A percentile compares a stretch with the other conserved stretches of the same genome.
Evolutionary conservation across 2,797 vertebrate genomes (phyloP).

Genomic region (Lepilemur septentrionalis): DNA sequence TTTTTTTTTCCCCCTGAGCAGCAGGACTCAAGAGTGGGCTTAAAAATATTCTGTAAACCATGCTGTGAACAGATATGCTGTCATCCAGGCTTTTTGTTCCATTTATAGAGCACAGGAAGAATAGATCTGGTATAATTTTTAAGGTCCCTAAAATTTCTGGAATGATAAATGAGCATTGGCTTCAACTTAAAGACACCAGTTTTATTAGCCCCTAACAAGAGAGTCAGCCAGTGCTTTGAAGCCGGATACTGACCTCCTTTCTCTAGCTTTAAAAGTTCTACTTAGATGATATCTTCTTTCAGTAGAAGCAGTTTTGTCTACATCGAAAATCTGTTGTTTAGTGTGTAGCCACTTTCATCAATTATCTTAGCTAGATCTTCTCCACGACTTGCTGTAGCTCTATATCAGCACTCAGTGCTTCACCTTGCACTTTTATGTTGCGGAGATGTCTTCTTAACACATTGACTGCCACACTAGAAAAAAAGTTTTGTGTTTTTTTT

Average conservation of each 20-base stretch:
- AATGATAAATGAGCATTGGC: not conserved
- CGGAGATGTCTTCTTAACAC: not conserved
- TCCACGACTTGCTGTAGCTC: not conserved
- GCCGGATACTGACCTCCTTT: not conserved
- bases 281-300: not conserved
- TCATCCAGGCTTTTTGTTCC: not conserved
- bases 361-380: not conserved
- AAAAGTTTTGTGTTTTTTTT: no score
- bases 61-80: not conserved
- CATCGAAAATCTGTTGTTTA: not conserved
- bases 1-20: not conserved
- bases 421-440: not conserved
- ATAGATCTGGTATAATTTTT: not conserved
- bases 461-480: no score
- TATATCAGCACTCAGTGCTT: not conserved
- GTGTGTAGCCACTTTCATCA: not conserved
- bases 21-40: not conserved
- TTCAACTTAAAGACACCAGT: not conserved
- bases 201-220: not conserved
- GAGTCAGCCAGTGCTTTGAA: not conserved
- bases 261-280: not conserved
- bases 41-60: not conserved
- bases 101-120: not conserved
- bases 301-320: not conserved
- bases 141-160: not conserved